Conservation (phyloP, 2,797 vertebrate genomes). For the Lacerta viridis region DNA sequence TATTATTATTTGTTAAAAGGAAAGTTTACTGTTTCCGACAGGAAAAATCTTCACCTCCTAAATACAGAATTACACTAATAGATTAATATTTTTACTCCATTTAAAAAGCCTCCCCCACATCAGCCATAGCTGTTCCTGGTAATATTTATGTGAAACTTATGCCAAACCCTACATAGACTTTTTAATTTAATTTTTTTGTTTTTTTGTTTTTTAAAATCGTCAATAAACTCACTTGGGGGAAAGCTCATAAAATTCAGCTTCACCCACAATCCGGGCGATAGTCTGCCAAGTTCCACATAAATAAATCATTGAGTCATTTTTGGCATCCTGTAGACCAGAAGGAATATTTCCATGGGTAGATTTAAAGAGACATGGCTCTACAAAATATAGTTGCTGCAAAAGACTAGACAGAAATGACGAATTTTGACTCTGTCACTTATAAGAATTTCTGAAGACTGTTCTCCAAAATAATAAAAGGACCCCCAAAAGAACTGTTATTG, state of each 20-base stretch:
- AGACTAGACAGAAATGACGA: constrained; percentile 41
- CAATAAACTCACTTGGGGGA: constrained; percentile 79
- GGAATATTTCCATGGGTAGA: constrained; percentile 76
- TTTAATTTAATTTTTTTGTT: background rate
- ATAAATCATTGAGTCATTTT: constrained; percentile 85
- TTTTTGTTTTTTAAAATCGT: constrained; percentile 61
- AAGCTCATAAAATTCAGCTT: constrained; percentile 82
- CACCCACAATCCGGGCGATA: constrained; percentile 82
- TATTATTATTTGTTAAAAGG: constrained; percentile 48
- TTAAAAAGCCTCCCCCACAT: constrained; percentile 42
- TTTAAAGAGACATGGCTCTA: constrained; percentile 80
- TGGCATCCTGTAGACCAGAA: constrained; percentile 81
- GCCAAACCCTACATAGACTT: constrained; percentile 66
- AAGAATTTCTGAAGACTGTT: background rate
- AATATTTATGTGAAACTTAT: constrained; percentile 64
- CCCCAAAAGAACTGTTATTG: background rate
- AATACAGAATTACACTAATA: constrained; percentile 44
- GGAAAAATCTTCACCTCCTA: constrained; percentile 59
- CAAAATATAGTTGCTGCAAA: constrained; percentile 59
- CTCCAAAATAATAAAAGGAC: background rate
- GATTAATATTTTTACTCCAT: constrained; percentile 57
- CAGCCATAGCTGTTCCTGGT: constrained; percentile 59
- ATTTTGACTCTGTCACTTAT: constrained; percentile 23
- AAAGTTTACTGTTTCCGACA: constrained; percentile 50
- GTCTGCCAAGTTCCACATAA: constrained; percentile 82